These are phyloP conservation scores for Oryzias woworae DNA, from an alignment of 2,113 vertebrate genomes.

Conservation along the genomic window DNA sequence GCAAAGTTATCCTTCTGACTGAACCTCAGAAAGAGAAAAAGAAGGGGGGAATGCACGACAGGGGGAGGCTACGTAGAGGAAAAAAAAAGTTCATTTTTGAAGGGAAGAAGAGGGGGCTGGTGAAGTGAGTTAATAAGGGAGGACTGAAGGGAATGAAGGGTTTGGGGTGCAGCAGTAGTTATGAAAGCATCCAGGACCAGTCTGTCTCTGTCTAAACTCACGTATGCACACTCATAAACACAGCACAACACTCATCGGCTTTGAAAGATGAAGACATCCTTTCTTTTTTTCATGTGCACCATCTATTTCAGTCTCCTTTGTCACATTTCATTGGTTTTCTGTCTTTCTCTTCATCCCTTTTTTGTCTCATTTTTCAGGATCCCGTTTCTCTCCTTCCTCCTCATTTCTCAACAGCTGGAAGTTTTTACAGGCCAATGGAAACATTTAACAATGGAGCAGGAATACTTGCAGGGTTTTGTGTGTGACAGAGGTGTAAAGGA, in stretches of 20 bases:
- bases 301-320: background rate
- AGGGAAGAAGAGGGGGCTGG: conserved; percentile 63
- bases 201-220: conserved; percentile 47
- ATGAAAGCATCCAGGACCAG: conserved; percentile 72
- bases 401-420: conserved; percentile 39
- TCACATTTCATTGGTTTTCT: conserved; percentile 9
- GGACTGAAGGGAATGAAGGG: conserved; percentile 45
- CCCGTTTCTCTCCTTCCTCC: conserved; percentile 10
- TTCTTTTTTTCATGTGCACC: conserved; percentile 7
- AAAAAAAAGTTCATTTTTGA: conserved; percentile 72
- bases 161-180: conserved; percentile 28
- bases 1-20: conserved; percentile 55
- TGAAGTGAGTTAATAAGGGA: conserved; percentile 50
- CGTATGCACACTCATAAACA: conserved; percentile 1
- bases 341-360: background rate
- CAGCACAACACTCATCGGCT: conserved; percentile 58
- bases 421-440: conserved; percentile 56
- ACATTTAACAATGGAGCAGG: conserved; percentile 43
- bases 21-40: conserved; percentile 56
- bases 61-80: conserved; percentile 65
- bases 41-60: conserved; percentile 42
- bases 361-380: conserved; percentile 13
- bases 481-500: background rate
- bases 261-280: conserved; percentile 34
- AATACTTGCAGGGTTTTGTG: conserved; percentile 34